phyloP scores from a whole-genome alignment of 1,140 invertebrate genomes.

The Zaprionus ornatus region DNA sequence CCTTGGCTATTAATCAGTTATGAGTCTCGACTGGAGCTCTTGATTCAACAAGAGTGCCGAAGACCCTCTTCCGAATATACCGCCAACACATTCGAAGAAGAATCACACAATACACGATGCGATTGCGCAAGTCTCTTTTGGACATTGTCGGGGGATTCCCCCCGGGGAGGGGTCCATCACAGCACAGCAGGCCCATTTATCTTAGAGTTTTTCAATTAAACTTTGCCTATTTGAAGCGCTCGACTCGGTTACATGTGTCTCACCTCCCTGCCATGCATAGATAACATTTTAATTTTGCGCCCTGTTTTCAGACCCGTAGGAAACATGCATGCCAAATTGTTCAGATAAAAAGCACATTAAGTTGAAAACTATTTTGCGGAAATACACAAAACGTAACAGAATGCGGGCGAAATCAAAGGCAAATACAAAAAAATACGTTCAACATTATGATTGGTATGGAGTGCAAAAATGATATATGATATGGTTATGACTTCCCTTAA shows the following conservation, averaged over 20 bases:
- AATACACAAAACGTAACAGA: conserved; percentile 31
- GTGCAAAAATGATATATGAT: background rate
- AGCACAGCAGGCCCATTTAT: conserved; percentile 45
- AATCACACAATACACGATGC: conserved; percentile 33
- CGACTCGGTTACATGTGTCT: conserved; percentile 26
- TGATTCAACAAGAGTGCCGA: conserved; percentile 9
- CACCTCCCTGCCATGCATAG: conserved; percentile 34
- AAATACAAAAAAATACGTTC: background rate
- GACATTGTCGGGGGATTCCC: background rate
- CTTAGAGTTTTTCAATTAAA: conserved; percentile 63
- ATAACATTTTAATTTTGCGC: conserved; percentile 57
- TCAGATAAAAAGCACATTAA: conserved; percentile 64
- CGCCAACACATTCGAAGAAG: conserved; percentile 35
- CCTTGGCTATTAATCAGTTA: conserved; percentile 66
- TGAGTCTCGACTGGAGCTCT: conserved; percentile 34
- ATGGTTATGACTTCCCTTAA: background rate
- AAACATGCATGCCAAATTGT: conserved; percentile 61
- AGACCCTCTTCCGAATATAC: conserved; percentile 28
- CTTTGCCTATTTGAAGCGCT: conserved; percentile 50
- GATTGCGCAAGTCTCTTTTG: conserved; percentile 43
- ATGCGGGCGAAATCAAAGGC: conserved; percentile 18
- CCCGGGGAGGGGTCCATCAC: background rate
- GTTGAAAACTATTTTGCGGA: conserved; percentile 50
- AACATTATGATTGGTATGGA: background rate
- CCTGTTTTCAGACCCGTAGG: conserved; percentile 31